Conservation (phyloP, 30 jellyfish, hydroid and myxozoan species). For the Hydractinia echinata region DNA sequence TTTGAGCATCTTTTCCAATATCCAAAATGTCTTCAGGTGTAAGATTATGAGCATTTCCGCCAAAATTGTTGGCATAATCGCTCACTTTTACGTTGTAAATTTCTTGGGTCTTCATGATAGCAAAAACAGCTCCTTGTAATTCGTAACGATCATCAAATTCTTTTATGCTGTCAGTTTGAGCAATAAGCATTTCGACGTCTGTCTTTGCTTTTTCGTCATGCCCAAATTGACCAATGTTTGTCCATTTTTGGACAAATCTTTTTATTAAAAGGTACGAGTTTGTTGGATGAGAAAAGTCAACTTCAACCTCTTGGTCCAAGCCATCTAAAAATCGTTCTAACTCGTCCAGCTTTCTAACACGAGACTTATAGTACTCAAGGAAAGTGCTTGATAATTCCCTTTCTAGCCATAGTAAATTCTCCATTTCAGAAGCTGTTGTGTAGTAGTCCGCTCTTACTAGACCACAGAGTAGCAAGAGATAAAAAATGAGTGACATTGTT, state of each 20-base stretch:
- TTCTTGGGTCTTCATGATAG: constrained; percentile 1
- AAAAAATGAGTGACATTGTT: not conserved
- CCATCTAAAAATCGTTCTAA: constrained; percentile 6
- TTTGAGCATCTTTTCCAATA: not conserved
- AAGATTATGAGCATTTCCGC: not conserved
- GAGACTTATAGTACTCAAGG: not conserved
- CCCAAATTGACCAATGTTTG: not conserved
- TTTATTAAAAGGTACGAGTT: not conserved
- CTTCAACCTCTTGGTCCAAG: not conserved
- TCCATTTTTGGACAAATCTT: constrained; percentile 10
- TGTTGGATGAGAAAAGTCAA: not conserved
- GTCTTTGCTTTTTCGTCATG: not conserved
- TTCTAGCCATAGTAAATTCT: not conserved
- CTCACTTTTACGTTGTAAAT: constrained; percentile 6
- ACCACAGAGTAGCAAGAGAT: not conserved
- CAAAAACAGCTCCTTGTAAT: not conserved
- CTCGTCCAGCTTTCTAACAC: not conserved
- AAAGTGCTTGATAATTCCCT: not conserved
- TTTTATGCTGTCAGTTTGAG: not conserved
- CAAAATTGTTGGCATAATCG: not conserved
- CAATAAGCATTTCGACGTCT: not conserved
- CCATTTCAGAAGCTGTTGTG: constrained; percentile 6
- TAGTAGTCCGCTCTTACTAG: not conserved
- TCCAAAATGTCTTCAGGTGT: not conserved
- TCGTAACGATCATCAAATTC: not conserved